Base-by-base conservation (phyloP, 2,888 invertebrate species). In the Mythimna loreyi region DNA sequence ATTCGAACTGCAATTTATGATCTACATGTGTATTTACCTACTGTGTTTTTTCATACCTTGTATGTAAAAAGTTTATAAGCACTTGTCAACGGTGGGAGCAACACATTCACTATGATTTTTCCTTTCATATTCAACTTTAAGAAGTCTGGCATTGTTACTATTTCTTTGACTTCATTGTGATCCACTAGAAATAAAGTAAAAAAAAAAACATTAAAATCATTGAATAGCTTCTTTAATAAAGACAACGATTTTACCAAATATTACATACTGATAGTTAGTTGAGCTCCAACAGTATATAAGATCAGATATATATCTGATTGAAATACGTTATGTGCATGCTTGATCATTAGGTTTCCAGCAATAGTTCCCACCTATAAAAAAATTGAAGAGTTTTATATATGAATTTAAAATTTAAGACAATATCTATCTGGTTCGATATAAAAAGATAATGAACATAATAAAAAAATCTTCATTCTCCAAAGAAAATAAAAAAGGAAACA, bases 321-420 rank as follows among this genome's bases (percentile, higher is more conserved):
- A 86, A 97, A 98, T 69, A 97, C 97, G 1, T 91, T 94, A 82
- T 97, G 94, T 3, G 92, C 84, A 82, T 97, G 96, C 87, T 98
- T 98, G 62, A 97, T 96, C 91, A 97, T 96, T 66, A 98, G 87
- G 86, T 98, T 98, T 0, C 98, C 98, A 53, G 96, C 97, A 69
- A 98, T 89, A 1, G 97, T 97, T 47, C 97, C 97, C 65, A 96
- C 91, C 97, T 97, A 83, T 65, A 88, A 87, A 6, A 5, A 6
- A 19, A 1, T 16, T 6, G n/a, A 0, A 13, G 13, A 13, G 11
- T 1, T 9, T 33, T 40, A 40, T 1, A 40, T 1, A 19, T n/a
- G n/a, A n/a, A n/a, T n/a, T n/a, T n/a, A n/a, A n/a, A n/a, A n/a
- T n/a, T n/a, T n/a, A n/a, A n/a, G n/a, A n/a, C n/a, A n/a, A n/a